phyloP scores from a whole-genome alignment of 1,140 invertebrate genomes.

The Drosophila pachea region DNA sequence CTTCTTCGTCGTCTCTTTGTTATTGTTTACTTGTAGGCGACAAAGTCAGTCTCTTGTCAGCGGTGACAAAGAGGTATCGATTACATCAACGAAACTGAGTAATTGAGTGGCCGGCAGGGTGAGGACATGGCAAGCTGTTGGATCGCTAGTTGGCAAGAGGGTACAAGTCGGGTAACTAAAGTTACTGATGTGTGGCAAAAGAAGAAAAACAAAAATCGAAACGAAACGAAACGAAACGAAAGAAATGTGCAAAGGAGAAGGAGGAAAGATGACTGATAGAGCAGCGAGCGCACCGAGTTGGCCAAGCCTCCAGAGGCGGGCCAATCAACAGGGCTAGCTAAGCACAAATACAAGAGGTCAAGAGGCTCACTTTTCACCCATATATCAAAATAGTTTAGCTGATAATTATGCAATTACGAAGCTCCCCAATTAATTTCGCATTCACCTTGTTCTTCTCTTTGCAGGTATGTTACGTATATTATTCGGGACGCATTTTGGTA shows the following conservation, averaged over 20 bases:
- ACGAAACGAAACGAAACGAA: too few species aligned
- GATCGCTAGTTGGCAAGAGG: neutral
- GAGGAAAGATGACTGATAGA: conserved; percentile 31
- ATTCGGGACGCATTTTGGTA: too few species aligned
- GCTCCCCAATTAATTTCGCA: neutral
- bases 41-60: conserved; percentile 39
- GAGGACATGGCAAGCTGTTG: neutral
- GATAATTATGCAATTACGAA: neutral
- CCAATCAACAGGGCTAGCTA: conserved; percentile 2
- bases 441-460: conserved; percentile 34
- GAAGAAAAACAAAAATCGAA: too few species aligned
- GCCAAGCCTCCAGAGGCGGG: conserved; percentile 5
- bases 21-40: conserved; percentile 39
- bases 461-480: conserved; percentile 52
- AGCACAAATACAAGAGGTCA: neutral
- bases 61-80: conserved; percentile 51
- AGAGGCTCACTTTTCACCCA: neutral
- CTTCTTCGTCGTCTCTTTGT: neutral
- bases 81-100: conserved; percentile 48
- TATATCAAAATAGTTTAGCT: neutral
- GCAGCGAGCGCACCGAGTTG: conserved; percentile 12
- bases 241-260: too few species aligned
- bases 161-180: conserved; percentile 17
- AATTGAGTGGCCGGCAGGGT: conserved; percentile 27
- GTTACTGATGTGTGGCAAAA: conserved; percentile 19